Base-by-base conservation (phyloP, 2,888 invertebrate species). In the Acrocyrtus sp. region DNA sequence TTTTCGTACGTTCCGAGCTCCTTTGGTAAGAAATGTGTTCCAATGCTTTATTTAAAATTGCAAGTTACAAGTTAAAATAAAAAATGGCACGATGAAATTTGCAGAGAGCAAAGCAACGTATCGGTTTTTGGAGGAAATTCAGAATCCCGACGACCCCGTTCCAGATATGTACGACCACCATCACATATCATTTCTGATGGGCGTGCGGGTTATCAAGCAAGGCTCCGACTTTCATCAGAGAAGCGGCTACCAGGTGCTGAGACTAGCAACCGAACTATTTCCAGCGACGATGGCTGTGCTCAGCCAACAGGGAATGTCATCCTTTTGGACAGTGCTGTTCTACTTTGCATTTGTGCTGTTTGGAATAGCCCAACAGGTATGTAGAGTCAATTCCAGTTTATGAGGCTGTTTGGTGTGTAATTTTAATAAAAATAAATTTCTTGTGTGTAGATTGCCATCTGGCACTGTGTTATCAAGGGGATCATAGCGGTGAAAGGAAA, bases 381-480 rank as follows among this genome's bases (percentile, higher is more conserved):
- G n/a, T 15, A 22, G 45, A 5, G 45, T 4, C 45, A n/a, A 61
- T 48, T 34, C 6, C 21, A 61, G 6, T n/a, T 4, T 21, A 34
- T 41, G 15, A 24, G n/a, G n/a, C n/a, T 48, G n/a, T 34, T 34
- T 19, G 2, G 8, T 21, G 22, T 50, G 19, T 41, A 24, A 27
- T 60, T 70, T 34, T 47, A 29, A 34, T 56, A 34, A 53, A 21
- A 53, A 24, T 19, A 27, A 22, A 27, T 69, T 54, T 22, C 3
- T 26, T 78, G 69, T 80, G 83, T 80, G 34, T 82, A 88, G 87
- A 86, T 95, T 80, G 94, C 94, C 0, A 91, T 95, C 82, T 95
- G 95, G 95, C 94, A 95, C 83, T 93, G 93, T 82, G 92, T 95
- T 61, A 92, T 95, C 74, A 91, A 93, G 21, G 93, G 94, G 2